These are phyloP conservation scores for Perccottus glenii DNA, from an alignment of 2,113 vertebrate species.

Conservation along the genomic window DNA sequence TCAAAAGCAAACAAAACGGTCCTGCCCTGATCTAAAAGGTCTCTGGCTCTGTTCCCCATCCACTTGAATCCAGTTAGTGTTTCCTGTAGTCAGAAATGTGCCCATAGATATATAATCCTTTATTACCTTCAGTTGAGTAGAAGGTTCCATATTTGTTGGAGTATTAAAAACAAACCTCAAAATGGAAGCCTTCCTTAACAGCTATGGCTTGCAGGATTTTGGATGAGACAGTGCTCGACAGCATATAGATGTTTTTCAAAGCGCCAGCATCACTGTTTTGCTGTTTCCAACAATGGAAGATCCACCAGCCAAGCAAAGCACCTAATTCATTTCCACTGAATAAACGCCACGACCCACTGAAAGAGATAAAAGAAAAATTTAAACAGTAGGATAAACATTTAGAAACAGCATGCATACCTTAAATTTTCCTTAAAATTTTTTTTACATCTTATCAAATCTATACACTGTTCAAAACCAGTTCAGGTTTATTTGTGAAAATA, in stretches of 20 bases:
- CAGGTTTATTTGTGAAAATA: not conserved
- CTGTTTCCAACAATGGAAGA: slow-evolving; percentile 91
- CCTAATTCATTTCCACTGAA: slow-evolving; percentile 96
- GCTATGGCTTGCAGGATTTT: slow-evolving; percentile 96
- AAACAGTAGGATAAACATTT: not conserved
- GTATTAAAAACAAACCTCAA: slow-evolving; percentile 83
- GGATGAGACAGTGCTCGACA: slow-evolving; percentile 96
- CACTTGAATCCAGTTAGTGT: slow-evolving; percentile 98
- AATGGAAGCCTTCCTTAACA: slow-evolving; percentile 96
- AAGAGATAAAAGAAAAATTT: slow-evolving; percentile 6
- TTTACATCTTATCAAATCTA: too few relatives aligned
- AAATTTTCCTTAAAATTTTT: too few relatives aligned
- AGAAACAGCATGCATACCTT: not conserved
- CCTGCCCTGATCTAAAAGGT: slow-evolving; percentile 90
- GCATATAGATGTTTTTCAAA: slow-evolving; percentile 91
- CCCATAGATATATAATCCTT: not conserved
- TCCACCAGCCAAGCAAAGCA: slow-evolving; percentile 95
- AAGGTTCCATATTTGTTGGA: not conserved
- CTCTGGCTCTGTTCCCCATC: slow-evolving; percentile 95
- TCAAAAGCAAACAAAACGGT: slow-evolving; percentile 96
- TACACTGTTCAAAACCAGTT: too few relatives aligned
- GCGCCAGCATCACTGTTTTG: slow-evolving; percentile 74
- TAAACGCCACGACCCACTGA: slow-evolving; percentile 91
- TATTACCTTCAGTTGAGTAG: not conserved
- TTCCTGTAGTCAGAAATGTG: slow-evolving; percentile 79